Evolutionary conservation across 2,113 vertebrate species (phyloP).

Genomic region (Clarias macrocephalus): DNA sequence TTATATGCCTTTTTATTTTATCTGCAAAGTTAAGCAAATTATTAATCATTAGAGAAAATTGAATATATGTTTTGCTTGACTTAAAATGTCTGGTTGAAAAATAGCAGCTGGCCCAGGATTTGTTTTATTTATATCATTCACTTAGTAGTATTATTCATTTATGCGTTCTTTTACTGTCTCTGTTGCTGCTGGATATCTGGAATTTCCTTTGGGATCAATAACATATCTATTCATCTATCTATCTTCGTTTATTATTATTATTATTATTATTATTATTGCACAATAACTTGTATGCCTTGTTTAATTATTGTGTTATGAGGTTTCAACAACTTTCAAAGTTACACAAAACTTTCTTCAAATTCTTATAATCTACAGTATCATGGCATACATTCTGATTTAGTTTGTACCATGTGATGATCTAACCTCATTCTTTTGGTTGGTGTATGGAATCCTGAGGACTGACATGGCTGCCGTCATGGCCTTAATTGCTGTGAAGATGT

Average conservation of each 20-base stretch:
- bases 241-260: not conserved
- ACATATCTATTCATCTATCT: no score
- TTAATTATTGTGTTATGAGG: not conserved
- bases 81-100: not conserved
- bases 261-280: not conserved
- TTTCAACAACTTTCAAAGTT: not conserved
- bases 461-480: conserved; percentile 81
- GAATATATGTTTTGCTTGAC: not conserved
- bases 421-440: conserved; percentile 77
- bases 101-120: not conserved
- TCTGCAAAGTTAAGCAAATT: no score
- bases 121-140: not conserved
- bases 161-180: not conserved
- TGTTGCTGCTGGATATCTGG: no score
- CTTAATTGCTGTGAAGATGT: conserved; percentile 79
- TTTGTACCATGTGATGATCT: not conserved
- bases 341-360: not conserved
- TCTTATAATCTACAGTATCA: not conserved
- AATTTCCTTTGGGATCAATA: no score
- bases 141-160: not conserved
- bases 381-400: not conserved
- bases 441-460: conserved; percentile 76
- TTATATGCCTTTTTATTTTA: no score
- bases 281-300: not conserved
- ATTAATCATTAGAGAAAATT: not conserved